phyloP scores from a whole-genome alignment of 2,797 vertebrate species.

The Phalanger gymnotis region DNA sequence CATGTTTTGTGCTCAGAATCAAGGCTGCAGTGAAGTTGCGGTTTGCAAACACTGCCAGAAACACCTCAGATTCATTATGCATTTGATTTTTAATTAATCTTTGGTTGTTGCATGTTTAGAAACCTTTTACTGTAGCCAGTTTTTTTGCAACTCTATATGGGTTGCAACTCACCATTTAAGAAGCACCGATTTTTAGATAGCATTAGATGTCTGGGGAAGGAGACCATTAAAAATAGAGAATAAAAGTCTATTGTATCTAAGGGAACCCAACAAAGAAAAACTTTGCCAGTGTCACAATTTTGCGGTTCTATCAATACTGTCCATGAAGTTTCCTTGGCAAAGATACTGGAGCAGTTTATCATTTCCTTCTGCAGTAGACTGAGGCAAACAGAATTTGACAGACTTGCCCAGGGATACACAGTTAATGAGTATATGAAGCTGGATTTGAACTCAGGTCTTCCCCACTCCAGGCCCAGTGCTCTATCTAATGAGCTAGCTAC shows the following conservation, averaged over 20 bases:
- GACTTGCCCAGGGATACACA: background rate
- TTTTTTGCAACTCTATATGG: too few relatives aligned
- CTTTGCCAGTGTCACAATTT: background rate
- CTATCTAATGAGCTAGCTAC: background rate
- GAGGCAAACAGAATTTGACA: background rate
- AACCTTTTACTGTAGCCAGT: too few relatives aligned
- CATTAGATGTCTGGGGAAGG: background rate
- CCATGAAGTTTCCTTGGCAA: background rate
- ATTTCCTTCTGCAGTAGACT: background rate
- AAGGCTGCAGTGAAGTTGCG: too few relatives aligned
- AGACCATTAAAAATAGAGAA: background rate
- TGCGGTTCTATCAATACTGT: background rate
- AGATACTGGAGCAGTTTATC: background rate
- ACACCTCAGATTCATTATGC: too few relatives aligned
- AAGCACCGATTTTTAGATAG: background rate
- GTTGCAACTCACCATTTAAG: too few relatives aligned
- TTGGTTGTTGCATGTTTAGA: too few relatives aligned
- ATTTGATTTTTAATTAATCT: too few relatives aligned
- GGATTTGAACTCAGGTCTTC: background rate
- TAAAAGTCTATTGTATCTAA: background rate
- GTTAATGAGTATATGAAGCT: background rate
- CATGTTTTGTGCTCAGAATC: too few relatives aligned
- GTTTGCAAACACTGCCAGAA: too few relatives aligned
- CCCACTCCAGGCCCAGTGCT: background rate
- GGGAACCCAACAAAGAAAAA: background rate